Evolutionary conservation across 1,140 invertebrate genomes (phyloP).

Genomic region (Lerema accius): DNA sequence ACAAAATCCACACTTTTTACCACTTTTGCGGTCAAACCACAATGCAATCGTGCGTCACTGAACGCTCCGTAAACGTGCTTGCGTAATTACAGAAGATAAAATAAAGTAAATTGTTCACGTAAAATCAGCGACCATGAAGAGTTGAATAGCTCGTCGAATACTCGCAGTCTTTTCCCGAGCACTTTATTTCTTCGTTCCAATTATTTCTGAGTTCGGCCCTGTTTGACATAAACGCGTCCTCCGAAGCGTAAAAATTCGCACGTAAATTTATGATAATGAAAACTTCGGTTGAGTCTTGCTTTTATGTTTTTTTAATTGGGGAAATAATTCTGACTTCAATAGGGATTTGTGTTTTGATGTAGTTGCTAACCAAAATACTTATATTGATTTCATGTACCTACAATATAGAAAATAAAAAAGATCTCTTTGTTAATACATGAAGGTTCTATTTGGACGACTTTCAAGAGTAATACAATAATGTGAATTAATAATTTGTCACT

Average conservation of each 20-base stretch:
- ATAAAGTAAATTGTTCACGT: background rate
- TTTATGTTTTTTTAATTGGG: background rate
- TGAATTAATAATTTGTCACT: too few species aligned
- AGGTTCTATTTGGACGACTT: too few species aligned
- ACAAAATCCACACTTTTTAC: too few species aligned
- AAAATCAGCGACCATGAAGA: background rate
- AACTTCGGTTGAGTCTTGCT: background rate
- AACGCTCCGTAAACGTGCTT: background rate
- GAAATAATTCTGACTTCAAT: too few species aligned
- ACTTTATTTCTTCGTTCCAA: slow-evolving; percentile 14
- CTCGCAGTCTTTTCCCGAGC: slow-evolving; percentile 2
- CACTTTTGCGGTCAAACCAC: background rate
- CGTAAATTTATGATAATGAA: slow-evolving; percentile 17
- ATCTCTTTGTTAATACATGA: too few species aligned
- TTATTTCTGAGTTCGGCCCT: slow-evolving; percentile 19
- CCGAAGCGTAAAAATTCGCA: slow-evolving; percentile 2
- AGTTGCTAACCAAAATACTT: too few species aligned
- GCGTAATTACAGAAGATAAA: background rate
- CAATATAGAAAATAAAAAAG: too few species aligned
- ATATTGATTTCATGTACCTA: too few species aligned
- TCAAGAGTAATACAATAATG: too few species aligned
- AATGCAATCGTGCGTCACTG: background rate
- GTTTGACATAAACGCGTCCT: slow-evolving; percentile 6
- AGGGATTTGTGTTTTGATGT: too few species aligned
- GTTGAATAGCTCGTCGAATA: slow-evolving; percentile 1